Conservation (phyloP, 2,113 vertebrate genomes). For the Perca schrenkii region DNA sequence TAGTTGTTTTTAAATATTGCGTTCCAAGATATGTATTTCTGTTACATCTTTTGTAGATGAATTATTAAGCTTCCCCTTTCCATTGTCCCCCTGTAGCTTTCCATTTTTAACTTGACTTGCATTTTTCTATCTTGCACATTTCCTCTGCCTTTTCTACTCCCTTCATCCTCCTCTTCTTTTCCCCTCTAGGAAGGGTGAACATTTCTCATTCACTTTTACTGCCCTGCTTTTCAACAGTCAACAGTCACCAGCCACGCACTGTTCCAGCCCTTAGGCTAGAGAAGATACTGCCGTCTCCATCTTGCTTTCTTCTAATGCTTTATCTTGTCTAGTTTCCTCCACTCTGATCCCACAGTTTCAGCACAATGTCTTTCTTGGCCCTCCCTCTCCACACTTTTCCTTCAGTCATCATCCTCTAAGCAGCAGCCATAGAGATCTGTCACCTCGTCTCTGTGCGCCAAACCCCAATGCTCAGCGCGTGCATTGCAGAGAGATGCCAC, state of each 20-base stretch:
- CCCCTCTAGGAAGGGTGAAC: background rate
- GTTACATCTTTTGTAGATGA: background rate
- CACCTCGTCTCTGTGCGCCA: background rate
- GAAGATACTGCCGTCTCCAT: slow-evolving; percentile 1
- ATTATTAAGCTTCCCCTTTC: background rate
- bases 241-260: background rate
- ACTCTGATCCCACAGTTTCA: slow-evolving; percentile 21
- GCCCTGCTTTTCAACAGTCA: background rate
- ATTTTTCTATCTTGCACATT: background rate
- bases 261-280: background rate
- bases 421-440: slow-evolving; percentile 4
- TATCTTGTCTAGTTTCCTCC: slow-evolving; percentile 10
- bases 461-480: background rate
- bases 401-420: slow-evolving; percentile 5
- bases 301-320: slow-evolving; percentile 33
- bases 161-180: background rate
- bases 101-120: background rate
- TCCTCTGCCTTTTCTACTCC: background rate
- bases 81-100: background rate
- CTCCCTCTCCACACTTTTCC: background rate
- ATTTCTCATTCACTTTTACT: slow-evolving; percentile 27
- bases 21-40: background rate
- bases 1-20: background rate
- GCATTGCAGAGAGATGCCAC: background rate
- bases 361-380: background rate